Evolutionary conservation across 2,797 vertebrate species (phyloP), one percentile per base, ranked within the genome.

Genomic region (Xiphorhynchus erythropygius): DNA sequence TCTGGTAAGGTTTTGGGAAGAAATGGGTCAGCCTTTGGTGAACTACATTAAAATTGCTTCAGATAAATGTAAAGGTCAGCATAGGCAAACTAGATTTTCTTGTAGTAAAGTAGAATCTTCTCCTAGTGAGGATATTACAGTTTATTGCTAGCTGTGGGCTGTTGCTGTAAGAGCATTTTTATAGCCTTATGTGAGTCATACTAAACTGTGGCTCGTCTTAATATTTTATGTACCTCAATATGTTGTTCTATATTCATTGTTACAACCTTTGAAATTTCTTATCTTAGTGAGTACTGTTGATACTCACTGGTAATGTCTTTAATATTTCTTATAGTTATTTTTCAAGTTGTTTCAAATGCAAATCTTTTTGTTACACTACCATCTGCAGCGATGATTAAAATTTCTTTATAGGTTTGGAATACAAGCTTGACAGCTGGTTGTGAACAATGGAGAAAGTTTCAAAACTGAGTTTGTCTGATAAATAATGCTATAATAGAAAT

Each of bases 131-230:
- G 87, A 93, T 62, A 82, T 93, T 94, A 87, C 57, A 57, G 75
- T 96, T 96, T 95, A 95, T 95, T 95, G 56, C 96, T 96, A 50
- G 90, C 94, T 95, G 85, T 91, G 87, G 87, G 89, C 87, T 93
- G 82, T 94, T 96, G 81, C 79, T 91, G 25, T 96, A 90, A 87
- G 78, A 81, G 65, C 56, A 25, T 75, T 96, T 92, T 93, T 92
- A 93, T 84, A 82, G 84, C 67, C 70, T 82, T 86, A 22, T 41
- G 17, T 74, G 81, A 96, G 85, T 65, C 21, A 25, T 74, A 56
- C 68, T 95, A 90, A 91, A 93, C 74, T 92, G 39, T 67, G 65
- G 47, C 82, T 90, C 76, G 75, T 70, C 80, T 88, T 90, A 91
- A 69, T 96, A 89, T 91, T 94, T 96, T 95, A 94, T 94, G 62